A percentile compares a stretch with the other conserved stretches of the same genome.
Conservation (phyloP, 2,888 invertebrate genomes). For the Eupsilia transversa region DNA sequence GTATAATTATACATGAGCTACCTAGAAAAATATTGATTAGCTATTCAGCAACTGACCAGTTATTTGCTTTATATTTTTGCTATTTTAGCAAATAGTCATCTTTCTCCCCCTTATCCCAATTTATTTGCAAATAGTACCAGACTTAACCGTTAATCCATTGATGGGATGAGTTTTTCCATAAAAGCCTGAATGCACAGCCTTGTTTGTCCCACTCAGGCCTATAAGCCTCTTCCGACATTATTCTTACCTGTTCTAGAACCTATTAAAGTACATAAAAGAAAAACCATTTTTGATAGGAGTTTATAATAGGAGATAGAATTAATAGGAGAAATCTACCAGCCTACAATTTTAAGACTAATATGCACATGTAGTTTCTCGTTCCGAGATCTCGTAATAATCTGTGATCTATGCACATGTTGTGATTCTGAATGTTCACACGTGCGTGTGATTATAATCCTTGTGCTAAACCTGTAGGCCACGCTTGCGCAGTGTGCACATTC, state of each 20-base stretch:
- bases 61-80: neutral
- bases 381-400: constrained; percentile 32
- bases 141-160: neutral
- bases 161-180: neutral
- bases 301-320: neutral
- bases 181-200: neutral
- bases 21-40: no score
- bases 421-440: constrained; percentile 56
- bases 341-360: neutral
- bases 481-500: constrained; percentile 44
- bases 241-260: neutral
- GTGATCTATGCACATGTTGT: constrained; percentile 32
- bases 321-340: neutral
- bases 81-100: neutral
- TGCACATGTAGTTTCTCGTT: neutral
- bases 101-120: no score
- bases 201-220: no score
- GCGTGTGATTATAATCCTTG: constrained; percentile 62
- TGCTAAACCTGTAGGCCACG: constrained; percentile 43
- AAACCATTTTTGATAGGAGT: neutral
- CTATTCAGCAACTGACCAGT: no score
- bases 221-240: neutral
- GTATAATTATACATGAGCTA: neutral
- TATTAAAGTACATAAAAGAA: neutral
- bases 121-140: neutral